Evolutionary conservation across 2,888 invertebrate genomes (phyloP), one percentile per base, ranked within the genome.

Genomic region (Poecilobothrus nobilitatus): DNA sequence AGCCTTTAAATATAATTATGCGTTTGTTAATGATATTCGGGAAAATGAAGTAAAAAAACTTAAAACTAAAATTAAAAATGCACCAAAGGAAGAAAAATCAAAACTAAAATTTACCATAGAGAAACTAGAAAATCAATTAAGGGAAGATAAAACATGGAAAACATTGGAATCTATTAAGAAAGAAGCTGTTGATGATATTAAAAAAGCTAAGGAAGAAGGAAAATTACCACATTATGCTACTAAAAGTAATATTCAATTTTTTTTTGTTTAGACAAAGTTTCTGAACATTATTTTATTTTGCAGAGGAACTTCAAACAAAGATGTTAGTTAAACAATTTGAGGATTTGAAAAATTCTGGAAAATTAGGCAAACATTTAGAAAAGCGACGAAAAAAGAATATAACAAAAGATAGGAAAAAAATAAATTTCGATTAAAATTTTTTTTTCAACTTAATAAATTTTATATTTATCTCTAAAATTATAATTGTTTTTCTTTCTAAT

Each of bases 251-350:
- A 63, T 65, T n/a, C n/a, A n/a, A n/a, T n/a, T n/a, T 9, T 70
- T 21, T 68, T 61, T 33, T 68, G 65, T 67, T 0, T 33, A n/a
- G n/a, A n/a, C 18, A 2, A 12, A 33, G 1, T 69, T 18, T 27
- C 62, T 67, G 37, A 18, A 61, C 61, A 27, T 65, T 68, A 67
- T 65, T 67, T 73, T 73, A 74, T 73, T 72, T 86, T 88, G 37
- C 82, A 94, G 94, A 92, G 78, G 93, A 94, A 76, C 86, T 86
- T 74, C 88, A 89, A 70, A 86, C 92, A 2, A 85, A 90, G 71
- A 86, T 89, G 41, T 81, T 95, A 65, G 89, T 94, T 1, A 86
- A 88, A 53, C 90, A 94, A 78, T 95, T 90, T 77, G 91, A 92
- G 72, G 88, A 90, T 66, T 78, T 95, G 66, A 94, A 94, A 80